Evolutionary conservation across 1,140 invertebrate species (phyloP).

Genomic region (Subanguina moxae): DNA sequence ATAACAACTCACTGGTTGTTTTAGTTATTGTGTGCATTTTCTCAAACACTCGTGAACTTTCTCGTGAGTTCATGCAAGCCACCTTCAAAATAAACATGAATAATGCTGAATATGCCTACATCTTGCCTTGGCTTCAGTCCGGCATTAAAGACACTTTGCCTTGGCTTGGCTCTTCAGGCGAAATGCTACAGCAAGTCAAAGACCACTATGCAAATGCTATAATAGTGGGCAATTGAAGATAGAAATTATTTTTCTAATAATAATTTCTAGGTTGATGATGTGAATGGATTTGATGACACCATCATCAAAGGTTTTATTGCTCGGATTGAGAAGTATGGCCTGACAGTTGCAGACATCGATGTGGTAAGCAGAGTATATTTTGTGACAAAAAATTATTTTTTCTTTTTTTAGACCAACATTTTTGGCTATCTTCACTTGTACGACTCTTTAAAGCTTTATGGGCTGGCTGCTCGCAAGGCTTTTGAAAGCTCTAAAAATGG

Average conservation of each 20-base stretch:
- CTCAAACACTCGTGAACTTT: constrained; percentile 54
- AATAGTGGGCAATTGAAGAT: constrained; percentile 38
- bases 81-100: constrained; percentile 46
- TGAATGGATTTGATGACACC: constrained; percentile 56
- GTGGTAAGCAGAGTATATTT: constrained; percentile 16
- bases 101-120: constrained; percentile 52
- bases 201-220: constrained; percentile 57
- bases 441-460: constrained; percentile 53
- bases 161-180: constrained; percentile 54
- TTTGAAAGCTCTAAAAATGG: constrained; percentile 42
- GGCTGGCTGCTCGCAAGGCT: constrained; percentile 46
- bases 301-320: constrained; percentile 43
- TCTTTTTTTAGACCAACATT: constrained; percentile 49
- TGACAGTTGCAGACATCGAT: constrained; percentile 49
- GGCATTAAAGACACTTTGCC: constrained; percentile 56
- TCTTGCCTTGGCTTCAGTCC: constrained; percentile 57
- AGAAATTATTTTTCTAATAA: neutral
- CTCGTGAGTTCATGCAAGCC: constrained; percentile 57
- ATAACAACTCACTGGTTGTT: constrained; percentile 14
- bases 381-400: no score
- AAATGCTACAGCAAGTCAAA: constrained; percentile 58
- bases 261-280: constrained; percentile 51
- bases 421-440: constrained; percentile 55
- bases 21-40: constrained; percentile 55
- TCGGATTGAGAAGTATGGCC: constrained; percentile 43